A percentile compares a stretch with the other conserved stretches of the same genome.
These are phyloP conservation scores for Saimiri boliviensis DNA, from an alignment of 2,113 vertebrate genomes.

Conservation along the genomic window DNA sequence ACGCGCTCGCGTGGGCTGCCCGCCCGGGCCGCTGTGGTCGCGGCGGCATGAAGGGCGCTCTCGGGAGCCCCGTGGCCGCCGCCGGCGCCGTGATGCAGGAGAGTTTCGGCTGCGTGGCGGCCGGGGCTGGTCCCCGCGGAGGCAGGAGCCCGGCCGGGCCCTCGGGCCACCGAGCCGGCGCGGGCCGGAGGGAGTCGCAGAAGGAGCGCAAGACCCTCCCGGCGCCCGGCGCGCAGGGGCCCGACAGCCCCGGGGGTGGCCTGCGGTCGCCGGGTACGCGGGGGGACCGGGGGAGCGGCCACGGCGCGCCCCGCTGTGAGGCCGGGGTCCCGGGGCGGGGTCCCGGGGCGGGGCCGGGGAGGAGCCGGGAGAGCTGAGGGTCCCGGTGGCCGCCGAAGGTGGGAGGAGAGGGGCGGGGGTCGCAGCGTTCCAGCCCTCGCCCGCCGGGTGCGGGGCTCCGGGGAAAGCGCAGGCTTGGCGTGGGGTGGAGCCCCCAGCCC, in stretches of 20 bases:
- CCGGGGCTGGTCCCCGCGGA: neutral
- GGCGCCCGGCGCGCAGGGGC: slow-evolving; percentile 37
- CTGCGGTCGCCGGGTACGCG: slow-evolving; percentile 64
- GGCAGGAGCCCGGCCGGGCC: slow-evolving; percentile 29
- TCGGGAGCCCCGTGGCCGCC: slow-evolving; percentile 72
- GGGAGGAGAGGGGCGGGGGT: neutral
- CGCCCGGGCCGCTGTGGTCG: neutral
- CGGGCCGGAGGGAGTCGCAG: slow-evolving; percentile 87
- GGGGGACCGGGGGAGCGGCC: too few species aligned
- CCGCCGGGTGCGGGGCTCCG: accelerated
- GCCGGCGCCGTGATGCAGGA: slow-evolving; percentile 82
- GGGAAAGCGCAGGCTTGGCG: neutral
- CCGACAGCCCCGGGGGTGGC: neutral
- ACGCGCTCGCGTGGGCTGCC: neutral
- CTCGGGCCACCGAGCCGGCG: slow-evolving; percentile 64
- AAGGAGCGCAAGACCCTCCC: slow-evolving; percentile 82
- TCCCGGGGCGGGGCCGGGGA: neutral
- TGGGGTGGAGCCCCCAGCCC: neutral
- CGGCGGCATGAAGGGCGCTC: slow-evolving; percentile 80
- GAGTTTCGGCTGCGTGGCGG: slow-evolving; percentile 86
- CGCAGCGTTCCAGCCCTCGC: neutral
- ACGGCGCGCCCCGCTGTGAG: neutral
- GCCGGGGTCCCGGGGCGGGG: neutral
- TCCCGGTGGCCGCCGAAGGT: neutral
- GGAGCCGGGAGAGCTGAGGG: neutral